Base-by-base conservation (phyloP, 2,888 invertebrate genomes). In the Xanthia icteritia region DNA sequence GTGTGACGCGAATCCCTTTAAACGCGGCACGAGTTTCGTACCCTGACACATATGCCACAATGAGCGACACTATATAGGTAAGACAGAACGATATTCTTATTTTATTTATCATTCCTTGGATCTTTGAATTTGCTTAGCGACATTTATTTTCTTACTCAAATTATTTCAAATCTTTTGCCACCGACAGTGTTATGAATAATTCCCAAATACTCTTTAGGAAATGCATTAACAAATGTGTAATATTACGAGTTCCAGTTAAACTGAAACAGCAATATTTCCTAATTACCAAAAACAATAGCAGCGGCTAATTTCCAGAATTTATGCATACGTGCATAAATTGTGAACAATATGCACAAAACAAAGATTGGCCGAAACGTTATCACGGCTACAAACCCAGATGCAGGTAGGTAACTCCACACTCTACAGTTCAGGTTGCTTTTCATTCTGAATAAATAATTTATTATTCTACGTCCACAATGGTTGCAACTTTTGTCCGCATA, bases 381-480 rank as follows among this genome's bases (percentile, higher is more conserved):
- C 67, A 42, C 56, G 54, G 61, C 13, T 60, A 68, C 63, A 63
- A 74, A 72, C 54, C 81, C 70, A 77, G 79, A 66, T 75, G 67
- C 75, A 77, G 79, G 63, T 42, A 73, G 36, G 61, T 79, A 82
- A 80, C 81, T 82, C 63, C 39, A 61, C 65, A 73, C 81, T 82
- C 58, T 31, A 60, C 68, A 71, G 69, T 64, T 56, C 65, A 70
- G 73, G 82, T 86, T 87, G 83, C 84, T 86, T 88, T 83, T 84
- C 77, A 82, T 84, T 87, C 76, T 80, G 85, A 88, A 90, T 88
- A 89, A 86, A 89, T 85, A 82, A 88, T 90, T 81, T 88, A 87
- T 85, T 86, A 88, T 91, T 87, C 81, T 77, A 81, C 80, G 81
- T 87, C 64, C 81, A 81, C 84, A 86, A 83, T 80, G 69, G 69